Base-by-base conservation (phyloP, 1,140 invertebrate species). In the Drosophila pallidifrons region DNA sequence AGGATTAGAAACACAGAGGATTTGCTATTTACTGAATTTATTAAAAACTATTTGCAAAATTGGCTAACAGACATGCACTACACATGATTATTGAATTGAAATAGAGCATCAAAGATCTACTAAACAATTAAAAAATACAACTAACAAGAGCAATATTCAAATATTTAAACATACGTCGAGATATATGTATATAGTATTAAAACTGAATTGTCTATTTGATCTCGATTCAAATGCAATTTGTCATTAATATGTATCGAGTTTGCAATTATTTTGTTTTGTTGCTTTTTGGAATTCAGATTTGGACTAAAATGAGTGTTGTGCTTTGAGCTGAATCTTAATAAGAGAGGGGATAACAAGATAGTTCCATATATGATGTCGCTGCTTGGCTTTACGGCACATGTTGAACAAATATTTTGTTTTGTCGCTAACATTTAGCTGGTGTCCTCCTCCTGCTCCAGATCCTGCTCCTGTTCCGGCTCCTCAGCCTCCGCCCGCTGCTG, bases 11-110 rank as follows among this genome's bases (percentile, higher is more conserved):
- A n/a, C n/a, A n/a, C n/a, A n/a, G n/a, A n/a, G n/a, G n/a, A n/a
- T 54, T 54, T 65, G 8, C 8, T 69, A 46, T 60, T 25, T 60
- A 10, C 43, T 70, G 28, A 35, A 54, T 70, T 63, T 70, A 70
- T 70, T 70, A 45, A 54, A 46, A 54, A 63, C 58, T 63, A 70
- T 45, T 20, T 63, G 47, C 47, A 63, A 41, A 38, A 63, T 70
- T 70, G 47, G 66, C 67, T 70, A 70, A 70, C 15, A 63, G 41
- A 47, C 30, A 45, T 67, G 64, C 64, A 58, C 30, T 67, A 67
- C 64, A 67, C 47, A 67, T 25, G 20, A 25, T 49, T 49, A 30
- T 64, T 51, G 15, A 16, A 47, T 10, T 38, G 20, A 58, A 49
- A 58, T 45, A 69, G 57, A 61, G 66, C 57, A 60, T 54, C 43